Base-by-base conservation (phyloP, 2,113 vertebrate species). In the Ptychochromis oligacanthus region DNA sequence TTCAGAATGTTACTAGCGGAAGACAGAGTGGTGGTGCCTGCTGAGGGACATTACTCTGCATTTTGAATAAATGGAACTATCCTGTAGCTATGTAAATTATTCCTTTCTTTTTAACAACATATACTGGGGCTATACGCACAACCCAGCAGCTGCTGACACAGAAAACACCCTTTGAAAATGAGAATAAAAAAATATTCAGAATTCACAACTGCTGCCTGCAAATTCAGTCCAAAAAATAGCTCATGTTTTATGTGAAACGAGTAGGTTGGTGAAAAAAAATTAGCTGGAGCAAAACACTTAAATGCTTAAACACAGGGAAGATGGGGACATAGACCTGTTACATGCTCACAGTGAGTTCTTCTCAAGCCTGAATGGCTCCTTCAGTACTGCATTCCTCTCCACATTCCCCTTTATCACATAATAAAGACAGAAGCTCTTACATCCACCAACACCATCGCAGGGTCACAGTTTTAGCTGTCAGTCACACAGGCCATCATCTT, bases 401-500 rank as follows among this genome's bases (percentile, higher is more conserved):
- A 84, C 85, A 40, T 84, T 78, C 65, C 77, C 40, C 36, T 56
- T 83, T 85, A 36, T 76, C 85, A 84, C 82, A 81, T 79, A 92
- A 94, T 93, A 90, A 92, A 94, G 93, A 94, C 92, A 74, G 87
- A 93, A 86, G 87, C 88, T 87, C 84, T 90, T 90, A 91, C 93
- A 92, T 92, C 92, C 89, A 88, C 89, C 90, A 61, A 80, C 90
- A 87, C 88, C 89, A 89, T 75, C 26, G 28, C 82, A 61, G 92
- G 93, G 95, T 95, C 93, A 94, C 84, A 88, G 88, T 90, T 91
- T 93, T 78, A 85, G 78, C 89, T 90, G 95, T 94, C 95, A 94
- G 86, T 95, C 95, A 94, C 93, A 92, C 88, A 43, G 78, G 76
- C 85, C 88, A 62, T 84, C 90, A 60, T 88, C 88, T 86, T 80